Evolutionary conservation across 2,888 invertebrate species (phyloP).

Genomic region (Ctenicera cuprea): DNA sequence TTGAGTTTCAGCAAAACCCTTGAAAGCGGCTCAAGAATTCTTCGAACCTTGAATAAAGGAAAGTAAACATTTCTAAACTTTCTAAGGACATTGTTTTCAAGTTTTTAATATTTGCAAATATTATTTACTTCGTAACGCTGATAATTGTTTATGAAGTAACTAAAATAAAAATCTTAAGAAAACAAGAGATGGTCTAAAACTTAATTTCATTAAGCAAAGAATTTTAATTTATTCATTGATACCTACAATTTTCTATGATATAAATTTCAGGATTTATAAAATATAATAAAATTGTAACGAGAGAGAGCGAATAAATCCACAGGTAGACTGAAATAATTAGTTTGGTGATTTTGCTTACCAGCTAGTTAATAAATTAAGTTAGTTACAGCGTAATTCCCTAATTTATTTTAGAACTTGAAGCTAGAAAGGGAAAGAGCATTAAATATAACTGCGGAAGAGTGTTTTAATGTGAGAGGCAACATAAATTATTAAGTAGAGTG

Average conservation of each 20-base stretch:
- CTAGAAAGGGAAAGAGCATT: background rate
- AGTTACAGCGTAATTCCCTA: background rate
- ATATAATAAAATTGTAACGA: background rate
- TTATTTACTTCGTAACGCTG: too few species aligned
- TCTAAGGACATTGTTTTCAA: too few species aligned
- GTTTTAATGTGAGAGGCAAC: too few species aligned
- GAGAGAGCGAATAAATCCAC: background rate
- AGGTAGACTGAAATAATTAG: background rate
- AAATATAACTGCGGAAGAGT: background rate
- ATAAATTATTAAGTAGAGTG: too few species aligned
- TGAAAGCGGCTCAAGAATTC: background rate
- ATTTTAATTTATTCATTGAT: background rate
- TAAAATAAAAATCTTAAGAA: too few species aligned
- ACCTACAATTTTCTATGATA: too few species aligned
- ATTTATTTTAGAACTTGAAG: background rate
- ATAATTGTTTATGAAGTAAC: too few species aligned
- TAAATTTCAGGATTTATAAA: background rate
- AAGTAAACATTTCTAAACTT: too few species aligned
- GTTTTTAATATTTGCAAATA: too few species aligned
- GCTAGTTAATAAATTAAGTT: background rate
- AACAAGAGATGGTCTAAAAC: too few species aligned
- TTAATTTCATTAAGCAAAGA: too few species aligned
- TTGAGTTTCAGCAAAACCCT: background rate
- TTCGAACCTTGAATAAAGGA: too few species aligned
- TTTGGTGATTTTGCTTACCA: background rate